Percentiles rank a stretch among this genome's conserved stretches.
These are phyloP conservation scores for Pangasius mekongensis DNA, from an alignment of 2,797 vertebrate genomes.

Conservation along the genomic window DNA sequence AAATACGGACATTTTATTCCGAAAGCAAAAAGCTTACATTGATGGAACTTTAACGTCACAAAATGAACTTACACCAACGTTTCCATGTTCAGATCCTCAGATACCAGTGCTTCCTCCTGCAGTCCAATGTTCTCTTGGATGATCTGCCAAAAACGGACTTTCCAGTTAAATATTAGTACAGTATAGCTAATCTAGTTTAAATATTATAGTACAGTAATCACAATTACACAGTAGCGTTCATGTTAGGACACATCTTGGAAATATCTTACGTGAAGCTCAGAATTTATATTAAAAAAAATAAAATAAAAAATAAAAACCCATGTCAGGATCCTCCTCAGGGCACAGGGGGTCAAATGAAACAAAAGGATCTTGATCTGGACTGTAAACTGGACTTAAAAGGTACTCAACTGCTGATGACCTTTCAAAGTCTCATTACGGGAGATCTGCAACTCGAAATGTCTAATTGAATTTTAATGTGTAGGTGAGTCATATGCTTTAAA, in stretches of 20 bases:
- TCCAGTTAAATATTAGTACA: neutral
- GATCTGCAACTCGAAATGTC: neutral
- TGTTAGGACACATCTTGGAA: neutral
- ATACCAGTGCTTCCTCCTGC: conserved; percentile 79
- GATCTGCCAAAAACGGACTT: conserved; percentile 74
- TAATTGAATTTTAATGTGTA: neutral
- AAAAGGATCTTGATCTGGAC: neutral
- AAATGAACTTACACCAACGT: conserved; percentile 87
- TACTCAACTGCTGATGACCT: neutral
- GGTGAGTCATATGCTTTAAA: neutral
- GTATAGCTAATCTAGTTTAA: neutral
- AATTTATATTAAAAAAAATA: neutral
- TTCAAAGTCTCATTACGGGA: neutral
- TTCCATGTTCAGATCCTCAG: conserved; percentile 94
- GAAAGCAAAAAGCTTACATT: neutral
- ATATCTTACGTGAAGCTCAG: neutral
- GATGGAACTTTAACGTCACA: neutral
- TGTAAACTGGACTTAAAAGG: neutral
- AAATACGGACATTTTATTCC: neutral
- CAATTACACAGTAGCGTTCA: neutral
- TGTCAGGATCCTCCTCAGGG: neutral
- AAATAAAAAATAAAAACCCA: neutral
- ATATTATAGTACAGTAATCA: neutral
- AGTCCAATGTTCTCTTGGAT: conserved; percentile 90
- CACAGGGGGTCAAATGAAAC: neutral